Conservation (phyloP, 2,888 invertebrate genomes). For the Melanostoma mellinum region DNA sequence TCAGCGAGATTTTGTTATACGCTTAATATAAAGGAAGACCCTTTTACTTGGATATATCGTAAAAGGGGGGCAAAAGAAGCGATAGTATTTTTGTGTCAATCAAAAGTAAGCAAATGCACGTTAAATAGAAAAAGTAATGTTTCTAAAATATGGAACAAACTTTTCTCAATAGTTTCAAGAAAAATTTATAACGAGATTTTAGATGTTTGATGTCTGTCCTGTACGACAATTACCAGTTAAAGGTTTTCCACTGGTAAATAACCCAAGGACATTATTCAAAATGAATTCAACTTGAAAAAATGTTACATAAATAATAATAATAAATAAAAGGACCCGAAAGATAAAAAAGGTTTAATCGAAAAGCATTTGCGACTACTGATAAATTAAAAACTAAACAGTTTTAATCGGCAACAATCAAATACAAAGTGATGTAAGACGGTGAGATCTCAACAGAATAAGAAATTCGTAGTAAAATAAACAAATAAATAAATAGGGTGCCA, state of each 20-base stretch:
- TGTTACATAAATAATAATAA: neutral
- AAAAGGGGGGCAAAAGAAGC: slow-evolving; percentile 52
- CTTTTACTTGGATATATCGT: slow-evolving; percentile 20
- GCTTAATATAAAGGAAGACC: slow-evolving; percentile 45
- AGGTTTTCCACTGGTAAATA: slow-evolving; percentile 77
- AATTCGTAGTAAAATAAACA: too few species aligned
- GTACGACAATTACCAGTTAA: slow-evolving; percentile 79
- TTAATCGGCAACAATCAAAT: too few species aligned
- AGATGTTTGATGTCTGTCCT: slow-evolving; percentile 78
- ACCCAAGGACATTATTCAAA: slow-evolving; percentile 78
- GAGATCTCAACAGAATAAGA: too few species aligned
- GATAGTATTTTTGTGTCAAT: slow-evolving; percentile 45
- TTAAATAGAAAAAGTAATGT: neutral
- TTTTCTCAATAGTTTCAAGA: slow-evolving; percentile 1
- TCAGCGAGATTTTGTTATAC: slow-evolving; percentile 42
- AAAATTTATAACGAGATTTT: slow-evolving; percentile 16
- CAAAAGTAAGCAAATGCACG: neutral
- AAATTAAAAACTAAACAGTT: too few species aligned
- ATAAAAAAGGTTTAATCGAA: too few species aligned
- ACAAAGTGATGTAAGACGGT: too few species aligned
- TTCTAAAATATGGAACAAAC: slow-evolving; percentile 19
- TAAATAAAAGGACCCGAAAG: too few species aligned
- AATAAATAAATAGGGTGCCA: too few species aligned
- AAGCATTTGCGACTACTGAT: too few species aligned
- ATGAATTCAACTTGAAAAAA: neutral